These are phyloP conservation scores for Paramisgurnus dabryanus DNA, from an alignment of 2,113 vertebrate species.

Conservation along the genomic window DNA sequence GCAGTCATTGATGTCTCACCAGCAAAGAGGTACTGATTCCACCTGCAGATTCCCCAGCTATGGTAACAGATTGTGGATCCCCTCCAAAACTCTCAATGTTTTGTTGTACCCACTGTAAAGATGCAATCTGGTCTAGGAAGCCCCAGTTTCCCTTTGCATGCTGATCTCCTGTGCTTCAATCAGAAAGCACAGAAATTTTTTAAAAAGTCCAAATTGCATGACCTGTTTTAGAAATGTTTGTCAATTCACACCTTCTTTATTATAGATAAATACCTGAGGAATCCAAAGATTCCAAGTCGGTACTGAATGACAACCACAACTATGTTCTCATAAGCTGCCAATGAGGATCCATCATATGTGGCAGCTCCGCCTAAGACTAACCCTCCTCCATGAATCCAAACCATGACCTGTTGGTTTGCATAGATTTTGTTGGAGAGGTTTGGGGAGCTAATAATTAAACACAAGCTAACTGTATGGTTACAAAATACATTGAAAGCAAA, in stretches of 20 bases:
- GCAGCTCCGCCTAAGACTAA: slow-evolving; percentile 71
- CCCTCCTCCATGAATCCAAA: slow-evolving; percentile 85
- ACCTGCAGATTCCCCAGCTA: slow-evolving; percentile 81
- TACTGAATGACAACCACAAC: slow-evolving; percentile 84
- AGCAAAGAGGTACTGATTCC: slow-evolving; percentile 74
- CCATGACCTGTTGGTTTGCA: slow-evolving; percentile 75
- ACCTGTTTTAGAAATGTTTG: too few species aligned
- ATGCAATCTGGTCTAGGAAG: slow-evolving; percentile 79
- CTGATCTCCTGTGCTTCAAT: slow-evolving; percentile 75
- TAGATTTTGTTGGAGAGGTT: neutral
- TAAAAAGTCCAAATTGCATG: too few species aligned
- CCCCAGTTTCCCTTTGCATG: slow-evolving; percentile 79
- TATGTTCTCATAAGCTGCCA: slow-evolving; percentile 79
- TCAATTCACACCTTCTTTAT: neutral
- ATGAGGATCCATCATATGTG: slow-evolving; percentile 72
- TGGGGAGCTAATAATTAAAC: neutral
- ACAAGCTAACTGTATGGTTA: neutral
- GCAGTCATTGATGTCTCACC: too few species aligned
- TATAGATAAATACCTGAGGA: slow-evolving; percentile 75
- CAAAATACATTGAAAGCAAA: neutral
- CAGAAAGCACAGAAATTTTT: neutral
- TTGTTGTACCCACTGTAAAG: slow-evolving; percentile 79
- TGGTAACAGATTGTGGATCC: slow-evolving; percentile 75
- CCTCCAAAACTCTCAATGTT: slow-evolving; percentile 82
- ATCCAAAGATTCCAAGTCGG: slow-evolving; percentile 80